Conservation (phyloP, 2,888 invertebrate species). For the Autographa gamma region DNA sequence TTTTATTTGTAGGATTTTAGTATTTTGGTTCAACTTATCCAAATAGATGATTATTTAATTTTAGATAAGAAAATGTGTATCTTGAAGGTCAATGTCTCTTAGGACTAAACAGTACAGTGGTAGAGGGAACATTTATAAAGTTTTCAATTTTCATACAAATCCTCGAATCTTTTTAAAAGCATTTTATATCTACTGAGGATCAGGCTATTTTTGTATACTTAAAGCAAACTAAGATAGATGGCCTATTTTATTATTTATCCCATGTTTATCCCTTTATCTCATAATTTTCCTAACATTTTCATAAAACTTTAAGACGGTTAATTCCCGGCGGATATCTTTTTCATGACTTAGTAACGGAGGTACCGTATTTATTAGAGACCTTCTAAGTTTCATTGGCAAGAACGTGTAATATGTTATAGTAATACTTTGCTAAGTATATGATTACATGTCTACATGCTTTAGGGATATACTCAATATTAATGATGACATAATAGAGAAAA, state of each 20-base stretch:
- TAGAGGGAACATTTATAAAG: too few relatives aligned
- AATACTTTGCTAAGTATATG: neutral
- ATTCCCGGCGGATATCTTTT: neutral
- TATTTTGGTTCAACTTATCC: too few relatives aligned
- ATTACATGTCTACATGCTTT: neutral
- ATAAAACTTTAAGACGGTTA: slow-evolving; percentile 1
- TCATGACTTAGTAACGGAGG: neutral
- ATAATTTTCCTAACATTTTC: slow-evolving; percentile 2
- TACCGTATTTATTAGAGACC: neutral
- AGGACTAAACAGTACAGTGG: too few relatives aligned
- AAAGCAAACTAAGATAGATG: neutral
- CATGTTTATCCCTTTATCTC: too few relatives aligned
- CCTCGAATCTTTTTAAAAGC: too few relatives aligned
- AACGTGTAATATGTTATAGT: neutral
- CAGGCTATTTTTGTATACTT: too few relatives aligned
- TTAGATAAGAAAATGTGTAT: too few relatives aligned
- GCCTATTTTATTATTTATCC: neutral
- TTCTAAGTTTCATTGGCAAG: neutral
- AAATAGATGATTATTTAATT: too few relatives aligned
- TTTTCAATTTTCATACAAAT: too few relatives aligned
- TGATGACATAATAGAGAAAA: neutral
- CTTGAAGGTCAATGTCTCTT: too few relatives aligned
- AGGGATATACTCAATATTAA: neutral
- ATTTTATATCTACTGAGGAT: too few relatives aligned
- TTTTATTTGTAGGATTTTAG: too few relatives aligned